Evolutionary conservation across 2,797 vertebrate genomes (phyloP).

Genomic region (Oryzias dopingdopingensis): DNA sequence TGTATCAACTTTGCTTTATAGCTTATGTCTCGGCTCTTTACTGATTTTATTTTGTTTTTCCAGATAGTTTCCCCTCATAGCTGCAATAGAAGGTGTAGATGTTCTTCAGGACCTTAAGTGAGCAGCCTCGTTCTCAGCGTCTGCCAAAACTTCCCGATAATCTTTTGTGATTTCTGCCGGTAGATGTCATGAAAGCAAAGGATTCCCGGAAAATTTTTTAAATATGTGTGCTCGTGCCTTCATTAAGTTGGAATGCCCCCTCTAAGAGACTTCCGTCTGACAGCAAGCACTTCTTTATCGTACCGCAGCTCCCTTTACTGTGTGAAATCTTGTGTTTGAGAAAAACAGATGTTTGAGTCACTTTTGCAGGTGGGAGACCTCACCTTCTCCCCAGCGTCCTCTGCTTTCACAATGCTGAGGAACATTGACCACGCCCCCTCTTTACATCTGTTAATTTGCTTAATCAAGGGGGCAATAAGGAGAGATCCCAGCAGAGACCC

Average conservation of each 20-base stretch:
- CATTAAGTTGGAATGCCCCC: conserved; percentile 7
- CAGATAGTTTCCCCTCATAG: conserved; percentile 45
- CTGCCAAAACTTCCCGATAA: conserved; percentile 22
- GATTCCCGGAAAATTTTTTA: conserved; percentile 12
- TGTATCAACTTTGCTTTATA: conserved; percentile 58
- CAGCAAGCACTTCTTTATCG: conserved; percentile 10
- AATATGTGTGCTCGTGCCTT: conserved; percentile 55
- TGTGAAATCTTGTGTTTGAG: conserved; percentile 31
- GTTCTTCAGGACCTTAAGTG: conserved; percentile 30
- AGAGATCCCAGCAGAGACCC: conserved; percentile 25
- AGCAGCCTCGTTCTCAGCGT: conserved; percentile 31
- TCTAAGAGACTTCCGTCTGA: no score
- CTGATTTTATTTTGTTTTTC: conserved; percentile 46
- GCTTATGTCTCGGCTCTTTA: conserved; percentile 42
- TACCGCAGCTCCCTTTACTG: conserved; percentile 37
- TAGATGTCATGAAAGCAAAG: conserved; percentile 14
- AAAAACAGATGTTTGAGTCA: conserved; percentile 23
- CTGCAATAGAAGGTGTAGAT: conserved; percentile 48
- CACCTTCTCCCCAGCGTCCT: conserved; percentile 5
- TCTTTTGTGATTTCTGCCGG: conserved; percentile 25
- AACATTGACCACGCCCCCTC: no score
- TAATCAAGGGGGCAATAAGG: background rate
- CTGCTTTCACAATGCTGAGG: conserved; percentile 6
- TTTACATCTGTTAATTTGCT: no score
- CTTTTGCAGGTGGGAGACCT: conserved; percentile 12